Evolutionary conservation across 2,888 invertebrate genomes (phyloP).

Genomic region (Luperina nickerlii): DNA sequence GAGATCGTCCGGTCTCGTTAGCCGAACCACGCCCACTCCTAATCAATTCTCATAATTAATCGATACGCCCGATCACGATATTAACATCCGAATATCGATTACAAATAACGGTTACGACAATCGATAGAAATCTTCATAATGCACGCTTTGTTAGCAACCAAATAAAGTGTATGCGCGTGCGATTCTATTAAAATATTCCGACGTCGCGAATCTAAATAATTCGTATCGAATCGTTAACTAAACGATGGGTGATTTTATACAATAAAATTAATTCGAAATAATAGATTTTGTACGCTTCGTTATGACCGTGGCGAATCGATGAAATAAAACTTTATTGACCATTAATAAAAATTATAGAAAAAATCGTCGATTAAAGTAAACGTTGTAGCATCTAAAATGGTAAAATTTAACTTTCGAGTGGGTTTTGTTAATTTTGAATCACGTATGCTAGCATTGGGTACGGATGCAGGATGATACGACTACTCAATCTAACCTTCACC

Average conservation of each 20-base stretch:
- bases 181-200: constrained; percentile 64
- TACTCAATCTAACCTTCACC: background rate
- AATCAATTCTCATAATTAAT: constrained; percentile 87
- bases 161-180: constrained; percentile 60
- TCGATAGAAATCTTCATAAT: constrained; percentile 63
- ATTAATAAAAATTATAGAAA: constrained; percentile 60
- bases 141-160: constrained; percentile 56
- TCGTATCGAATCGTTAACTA: constrained; percentile 76
- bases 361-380: constrained; percentile 57
- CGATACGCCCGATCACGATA: constrained; percentile 73
- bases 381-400: constrained; percentile 35
- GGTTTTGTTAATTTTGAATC: constrained; percentile 14
- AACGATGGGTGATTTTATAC: constrained; percentile 74
- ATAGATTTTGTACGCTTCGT: constrained; percentile 70
- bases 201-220: constrained; percentile 66
- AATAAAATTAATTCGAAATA: constrained; percentile 73
- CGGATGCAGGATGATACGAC: background rate
- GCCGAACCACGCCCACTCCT: constrained; percentile 79
- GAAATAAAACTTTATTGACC: constrained; percentile 66
- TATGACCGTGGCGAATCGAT: constrained; percentile 65
- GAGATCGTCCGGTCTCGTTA: constrained; percentile 82
- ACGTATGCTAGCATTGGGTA: background rate
- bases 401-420: constrained; percentile 22
- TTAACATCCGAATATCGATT: constrained; percentile 76
- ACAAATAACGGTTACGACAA: constrained; percentile 69